These are phyloP conservation scores for Tolmerus cingulatus DNA, from an alignment of 2,888 invertebrate species.

Conservation along the genomic window DNA sequence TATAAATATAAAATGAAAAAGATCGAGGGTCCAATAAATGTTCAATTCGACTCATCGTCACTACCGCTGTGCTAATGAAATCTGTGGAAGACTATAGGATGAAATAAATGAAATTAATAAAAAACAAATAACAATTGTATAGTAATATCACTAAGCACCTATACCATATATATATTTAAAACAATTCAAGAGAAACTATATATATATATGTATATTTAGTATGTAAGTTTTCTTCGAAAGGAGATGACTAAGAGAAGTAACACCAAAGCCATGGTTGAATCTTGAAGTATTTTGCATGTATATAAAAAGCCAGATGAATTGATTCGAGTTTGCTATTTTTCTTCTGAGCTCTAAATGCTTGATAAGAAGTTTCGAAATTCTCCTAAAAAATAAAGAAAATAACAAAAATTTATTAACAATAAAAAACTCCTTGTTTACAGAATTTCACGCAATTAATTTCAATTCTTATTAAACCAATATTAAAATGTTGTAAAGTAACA, in stretches of 20 bases:
- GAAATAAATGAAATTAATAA: not conserved
- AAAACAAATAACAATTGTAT: not conserved
- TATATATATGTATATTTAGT: not conserved
- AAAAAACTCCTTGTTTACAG: too few species aligned
- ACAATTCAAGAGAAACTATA: not conserved
- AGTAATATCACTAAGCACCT: slow-evolving; percentile 32
- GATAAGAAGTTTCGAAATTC: too few species aligned
- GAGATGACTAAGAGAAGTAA: not conserved
- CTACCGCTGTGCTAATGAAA: slow-evolving; percentile 32
- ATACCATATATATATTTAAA: not conserved
- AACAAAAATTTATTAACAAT: not conserved
- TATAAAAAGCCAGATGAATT: not conserved
- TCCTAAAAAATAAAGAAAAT: not conserved
- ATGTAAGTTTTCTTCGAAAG: not conserved
- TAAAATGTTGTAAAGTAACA: not conserved
- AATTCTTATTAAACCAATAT: not conserved
- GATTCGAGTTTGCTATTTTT: not conserved
- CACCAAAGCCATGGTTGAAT: not conserved
- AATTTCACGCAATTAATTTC: too few species aligned
- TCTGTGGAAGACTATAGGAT: slow-evolving; percentile 24
- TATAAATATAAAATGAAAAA: not conserved
- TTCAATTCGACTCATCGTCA: slow-evolving; percentile 39
- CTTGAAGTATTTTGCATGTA: not conserved
- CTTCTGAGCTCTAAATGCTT: too few species aligned
- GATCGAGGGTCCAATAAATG: slow-evolving; percentile 47